A percentile compares a stretch with the other conserved stretches of the same genome.
Conservation (phyloP, 2,113 vertebrate genomes). For the Erythrolamprus reginae region DNA sequence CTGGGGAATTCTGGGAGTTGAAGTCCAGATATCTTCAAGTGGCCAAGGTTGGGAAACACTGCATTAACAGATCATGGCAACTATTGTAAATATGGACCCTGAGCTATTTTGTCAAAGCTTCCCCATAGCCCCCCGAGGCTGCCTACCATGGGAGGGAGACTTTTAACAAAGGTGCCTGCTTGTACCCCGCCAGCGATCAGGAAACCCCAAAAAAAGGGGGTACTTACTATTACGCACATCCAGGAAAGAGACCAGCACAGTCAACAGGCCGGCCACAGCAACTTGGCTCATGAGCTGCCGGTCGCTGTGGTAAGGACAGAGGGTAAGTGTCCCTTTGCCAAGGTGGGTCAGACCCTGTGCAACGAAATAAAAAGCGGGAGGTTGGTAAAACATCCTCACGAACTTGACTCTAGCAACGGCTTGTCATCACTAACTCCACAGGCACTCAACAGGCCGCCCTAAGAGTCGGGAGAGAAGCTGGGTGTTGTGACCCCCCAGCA, state of each 20-base stretch:
- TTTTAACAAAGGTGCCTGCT: not conserved
- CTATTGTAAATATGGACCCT: not conserved
- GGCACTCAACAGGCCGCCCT: not conserved
- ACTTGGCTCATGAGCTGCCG: slow-evolving; percentile 99
- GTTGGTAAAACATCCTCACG: not conserved
- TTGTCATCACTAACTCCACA: not conserved
- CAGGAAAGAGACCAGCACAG: slow-evolving; percentile 93
- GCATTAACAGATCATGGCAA: no score
- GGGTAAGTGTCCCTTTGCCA: slow-evolving; percentile 94
- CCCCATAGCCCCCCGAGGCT: not conserved
- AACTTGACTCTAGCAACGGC: no score
- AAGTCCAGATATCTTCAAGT: no score
- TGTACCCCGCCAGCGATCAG: not conserved
- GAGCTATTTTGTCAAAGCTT: not conserved
- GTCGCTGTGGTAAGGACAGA: slow-evolving; percentile 98
- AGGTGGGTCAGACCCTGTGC: slow-evolving; percentile 92
- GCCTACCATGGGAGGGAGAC: not conserved
- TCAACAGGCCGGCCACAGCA: slow-evolving; percentile 91
- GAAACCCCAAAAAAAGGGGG: not conserved
- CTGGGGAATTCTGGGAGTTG: no score
- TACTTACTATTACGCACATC: slow-evolving; percentile 97
- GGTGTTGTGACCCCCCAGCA: no score
- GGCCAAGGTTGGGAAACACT: no score
- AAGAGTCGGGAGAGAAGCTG: no score
- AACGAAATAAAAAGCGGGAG: not conserved